Conservation (phyloP, 2,113 vertebrate species). For the Sylvia atricapilla region DNA sequence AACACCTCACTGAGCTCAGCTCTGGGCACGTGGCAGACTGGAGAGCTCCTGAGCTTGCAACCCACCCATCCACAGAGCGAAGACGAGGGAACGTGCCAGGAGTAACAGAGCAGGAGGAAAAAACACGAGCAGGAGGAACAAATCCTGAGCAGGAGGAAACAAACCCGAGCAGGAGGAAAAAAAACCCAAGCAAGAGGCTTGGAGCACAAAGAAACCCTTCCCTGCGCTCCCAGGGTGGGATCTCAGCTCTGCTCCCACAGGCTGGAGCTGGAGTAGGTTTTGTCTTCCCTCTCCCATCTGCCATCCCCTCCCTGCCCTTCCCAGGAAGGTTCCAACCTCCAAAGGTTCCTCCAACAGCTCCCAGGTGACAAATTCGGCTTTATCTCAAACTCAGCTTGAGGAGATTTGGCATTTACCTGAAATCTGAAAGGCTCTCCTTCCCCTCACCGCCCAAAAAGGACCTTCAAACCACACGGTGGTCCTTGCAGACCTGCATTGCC, state of each 20-base stretch:
- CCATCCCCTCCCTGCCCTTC: not conserved
- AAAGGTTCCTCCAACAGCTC: not conserved
- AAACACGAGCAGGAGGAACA: not conserved
- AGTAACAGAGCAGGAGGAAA: not conserved
- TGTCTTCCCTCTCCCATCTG: not conserved
- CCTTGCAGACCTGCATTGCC: not conserved
- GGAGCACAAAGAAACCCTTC: not conserved
- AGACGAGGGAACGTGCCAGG: not conserved
- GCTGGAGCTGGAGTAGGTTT: not conserved
- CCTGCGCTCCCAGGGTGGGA: too few relatives aligned
- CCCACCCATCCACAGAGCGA: not conserved
- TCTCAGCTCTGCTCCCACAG: not conserved
- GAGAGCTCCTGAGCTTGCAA: not conserved
- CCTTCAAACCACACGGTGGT: not conserved
- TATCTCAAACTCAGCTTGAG: not conserved
- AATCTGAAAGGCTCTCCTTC: not conserved
- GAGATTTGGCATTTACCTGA: not conserved
- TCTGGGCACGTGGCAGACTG: not conserved
- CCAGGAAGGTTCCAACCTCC: not conserved
- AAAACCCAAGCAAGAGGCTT: not conserved
- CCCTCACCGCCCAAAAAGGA: not conserved
- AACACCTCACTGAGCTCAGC: not conserved
- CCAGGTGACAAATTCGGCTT: not conserved
- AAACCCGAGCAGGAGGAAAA: not conserved
- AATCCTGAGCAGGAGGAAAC: not conserved